Evolutionary conservation across 1,140 invertebrate genomes (phyloP).

Genomic region (Drosophila cardini): DNA sequence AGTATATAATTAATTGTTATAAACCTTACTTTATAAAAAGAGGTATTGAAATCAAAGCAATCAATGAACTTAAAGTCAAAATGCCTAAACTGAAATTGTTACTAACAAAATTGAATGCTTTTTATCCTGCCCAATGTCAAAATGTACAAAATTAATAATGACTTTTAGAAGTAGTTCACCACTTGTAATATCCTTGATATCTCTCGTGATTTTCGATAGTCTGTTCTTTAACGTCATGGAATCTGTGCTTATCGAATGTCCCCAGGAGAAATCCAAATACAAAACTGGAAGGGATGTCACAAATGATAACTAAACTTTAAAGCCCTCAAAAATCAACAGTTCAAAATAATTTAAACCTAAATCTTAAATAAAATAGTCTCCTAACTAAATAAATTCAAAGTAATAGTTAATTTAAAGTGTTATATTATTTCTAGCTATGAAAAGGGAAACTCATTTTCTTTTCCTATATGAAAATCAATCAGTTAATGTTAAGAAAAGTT

Average conservation of each 20-base stretch:
- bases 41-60: not conserved
- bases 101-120: not conserved
- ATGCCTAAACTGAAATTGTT: not conserved
- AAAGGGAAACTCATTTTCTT: no score
- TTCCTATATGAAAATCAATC: no score
- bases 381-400: no score
- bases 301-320: not conserved
- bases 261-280: not conserved
- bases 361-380: not conserved
- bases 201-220: constrained; percentile 19
- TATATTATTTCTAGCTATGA: no score
- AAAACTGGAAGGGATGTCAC: not conserved
- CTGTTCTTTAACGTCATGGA: constrained; percentile 1
- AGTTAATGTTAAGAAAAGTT: constrained; percentile 1
- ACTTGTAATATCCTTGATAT: constrained; percentile 8
- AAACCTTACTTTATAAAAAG: no score
- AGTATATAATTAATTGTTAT: no score
- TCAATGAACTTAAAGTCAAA: not conserved
- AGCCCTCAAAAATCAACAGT: not conserved
- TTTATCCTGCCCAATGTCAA: not conserved
- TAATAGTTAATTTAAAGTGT: no score
- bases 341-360: not conserved
- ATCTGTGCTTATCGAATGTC: not conserved
- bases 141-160: constrained; percentile 18
- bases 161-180: not conserved